Percentiles rank a stretch among this genome's conserved stretches.
phyloP scores from a whole-genome alignment of 2,113 vertebrate species.

The Ochotona curzoniae region DNA sequence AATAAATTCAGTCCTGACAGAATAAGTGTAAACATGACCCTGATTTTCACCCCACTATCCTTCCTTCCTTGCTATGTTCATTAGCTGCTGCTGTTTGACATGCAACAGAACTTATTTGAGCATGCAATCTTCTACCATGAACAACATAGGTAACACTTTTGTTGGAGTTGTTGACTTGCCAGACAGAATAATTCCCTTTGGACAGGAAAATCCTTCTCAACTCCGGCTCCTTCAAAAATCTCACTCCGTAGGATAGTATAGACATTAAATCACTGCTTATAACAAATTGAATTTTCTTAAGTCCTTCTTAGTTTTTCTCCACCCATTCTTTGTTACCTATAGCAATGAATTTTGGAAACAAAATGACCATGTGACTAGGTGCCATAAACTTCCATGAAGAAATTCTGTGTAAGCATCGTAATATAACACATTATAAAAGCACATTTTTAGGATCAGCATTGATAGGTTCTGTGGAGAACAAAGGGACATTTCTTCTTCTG shows the following conservation, averaged over 20 bases:
- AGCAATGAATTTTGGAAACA: neutral
- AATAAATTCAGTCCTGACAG: conserved; percentile 42
- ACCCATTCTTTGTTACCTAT: neutral
- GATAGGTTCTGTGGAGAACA: neutral
- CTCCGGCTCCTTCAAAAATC: neutral
- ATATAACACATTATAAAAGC: too few species aligned
- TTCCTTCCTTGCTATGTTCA: neutral
- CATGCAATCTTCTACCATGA: neutral
- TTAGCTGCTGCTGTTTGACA: neutral
- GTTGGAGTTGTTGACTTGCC: neutral
- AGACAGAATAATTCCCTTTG: conserved; percentile 14
- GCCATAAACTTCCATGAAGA: neutral
- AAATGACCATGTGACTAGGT: neutral
- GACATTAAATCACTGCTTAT: neutral
- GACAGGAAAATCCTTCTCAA: neutral
- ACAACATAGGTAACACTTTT: neutral
- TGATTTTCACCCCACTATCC: conserved; percentile 15
- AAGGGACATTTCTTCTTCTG: neutral
- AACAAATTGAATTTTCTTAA: neutral
- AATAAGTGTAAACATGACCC: neutral
- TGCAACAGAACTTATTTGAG: neutral
- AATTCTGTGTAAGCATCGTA: neutral
- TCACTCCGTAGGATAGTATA: neutral
- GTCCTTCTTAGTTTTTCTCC: neutral
- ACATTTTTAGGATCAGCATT: neutral